Evolutionary conservation across 92 coral and sea anemone genomes (phyloP), one percentile per base, ranked within the genome.

Genomic region (Palythoa grandis): DNA sequence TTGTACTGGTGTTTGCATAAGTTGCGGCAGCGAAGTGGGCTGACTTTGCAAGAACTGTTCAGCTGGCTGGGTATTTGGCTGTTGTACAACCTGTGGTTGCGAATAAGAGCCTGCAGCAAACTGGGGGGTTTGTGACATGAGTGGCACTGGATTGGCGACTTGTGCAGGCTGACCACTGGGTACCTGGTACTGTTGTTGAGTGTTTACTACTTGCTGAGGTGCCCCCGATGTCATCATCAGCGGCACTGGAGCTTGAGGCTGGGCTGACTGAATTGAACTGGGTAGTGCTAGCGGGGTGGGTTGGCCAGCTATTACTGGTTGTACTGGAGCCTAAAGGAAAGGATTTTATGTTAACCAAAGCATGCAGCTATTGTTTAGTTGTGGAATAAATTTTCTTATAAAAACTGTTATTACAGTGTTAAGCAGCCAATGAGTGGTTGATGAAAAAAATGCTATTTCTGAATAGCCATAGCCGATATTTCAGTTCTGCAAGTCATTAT

Each of bases 121-220:
- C 63, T 80, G 85, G 73, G 73, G 85, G 7, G 85, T 16, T 58
- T 79, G 84, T 47, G 84, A 65, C 73, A 80, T 80, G 73, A 66
- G 74, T 5, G 74, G 85, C 37, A 80, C 72, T 2, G 85, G 74
- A 24, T 68, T 68, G 13, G 75, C 16, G 5, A 54, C 85, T 52
- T 80, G 85, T 8, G 43, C 85, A 13, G 74, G 74, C 17, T 80
- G 85, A 47, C 60, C 85, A 80, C 54, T 20, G 3, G 58, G 20
- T 20, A 80, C 20, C 7, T 65, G 85, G 74, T 66, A 80, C 14
- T 80, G 85, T 2, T 66, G 85, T 22, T 80, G 85, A 22, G 61
- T 52, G 37, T 39, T 80, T 7, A 66, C 20, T 43, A 47, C 40
- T 23, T 47, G 85, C 85, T 66, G 74, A 9, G 85, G 70, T 40